Conservation (phyloP, 2,113 vertebrate genomes). For the Corynorhinus townsendii region DNA sequence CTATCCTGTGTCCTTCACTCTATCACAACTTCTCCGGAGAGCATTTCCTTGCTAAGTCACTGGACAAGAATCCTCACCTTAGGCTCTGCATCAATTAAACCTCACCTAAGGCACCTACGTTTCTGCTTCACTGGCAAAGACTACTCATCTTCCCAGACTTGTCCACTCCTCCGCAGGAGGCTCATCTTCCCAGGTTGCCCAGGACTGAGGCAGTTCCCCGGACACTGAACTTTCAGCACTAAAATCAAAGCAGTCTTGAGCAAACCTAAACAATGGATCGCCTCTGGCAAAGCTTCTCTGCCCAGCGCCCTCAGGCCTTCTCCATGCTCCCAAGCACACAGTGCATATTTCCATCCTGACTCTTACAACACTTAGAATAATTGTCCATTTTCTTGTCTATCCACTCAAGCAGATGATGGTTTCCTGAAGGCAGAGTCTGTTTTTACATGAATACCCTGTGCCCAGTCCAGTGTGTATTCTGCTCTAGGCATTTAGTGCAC, state of each 20-base stretch:
- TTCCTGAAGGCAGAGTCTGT: neutral
- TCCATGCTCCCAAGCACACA: neutral
- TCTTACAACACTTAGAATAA: neutral
- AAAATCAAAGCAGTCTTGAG: neutral
- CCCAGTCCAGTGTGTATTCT: neutral
- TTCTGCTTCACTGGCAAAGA: neutral
- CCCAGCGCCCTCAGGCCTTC: no score
- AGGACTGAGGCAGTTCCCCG: neutral
- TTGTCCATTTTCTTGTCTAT: neutral
- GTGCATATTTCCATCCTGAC: neutral
- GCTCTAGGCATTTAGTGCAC: neutral
- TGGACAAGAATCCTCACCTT: neutral
- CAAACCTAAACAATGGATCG: neutral
- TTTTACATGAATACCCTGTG: neutral
- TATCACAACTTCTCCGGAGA: neutral
- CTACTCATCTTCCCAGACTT: neutral
- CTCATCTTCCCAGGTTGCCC: neutral
- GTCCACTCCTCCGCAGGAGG: neutral
- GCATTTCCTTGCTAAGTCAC: neutral
- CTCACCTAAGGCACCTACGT: neutral
- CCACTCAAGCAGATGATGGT: neutral
- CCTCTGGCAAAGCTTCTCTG: neutral
- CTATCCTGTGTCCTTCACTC: neutral
- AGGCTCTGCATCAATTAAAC: neutral
- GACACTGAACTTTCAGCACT: neutral